Evolutionary conservation across 2,113 vertebrate species (phyloP).

Genomic region (Chloebia gouldiae): DNA sequence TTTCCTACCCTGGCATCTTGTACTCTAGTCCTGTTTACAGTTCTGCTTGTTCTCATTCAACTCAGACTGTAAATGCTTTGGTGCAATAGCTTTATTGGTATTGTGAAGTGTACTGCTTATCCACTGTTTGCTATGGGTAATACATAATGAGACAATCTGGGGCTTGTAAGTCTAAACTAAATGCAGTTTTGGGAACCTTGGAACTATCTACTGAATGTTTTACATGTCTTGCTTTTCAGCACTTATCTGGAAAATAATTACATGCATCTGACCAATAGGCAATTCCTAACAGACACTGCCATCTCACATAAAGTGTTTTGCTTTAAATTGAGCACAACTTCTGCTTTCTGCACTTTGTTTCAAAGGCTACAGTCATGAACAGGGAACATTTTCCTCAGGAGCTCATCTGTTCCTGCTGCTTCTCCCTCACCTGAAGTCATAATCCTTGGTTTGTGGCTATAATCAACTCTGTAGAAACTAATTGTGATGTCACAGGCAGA

Average conservation of each 20-base stretch:
- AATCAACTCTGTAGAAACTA: conserved; percentile 73
- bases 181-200: neutral
- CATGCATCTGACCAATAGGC: neutral
- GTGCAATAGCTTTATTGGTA: neutral
- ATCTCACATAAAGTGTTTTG: neutral
- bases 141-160: neutral
- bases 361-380: conserved; percentile 24
- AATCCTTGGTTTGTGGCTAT: conserved; percentile 63
- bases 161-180: conserved; percentile 11
- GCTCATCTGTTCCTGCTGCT: conserved; percentile 60
- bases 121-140: neutral
- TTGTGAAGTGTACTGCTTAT: neutral
- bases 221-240: neutral
- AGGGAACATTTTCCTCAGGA: conserved; percentile 19
- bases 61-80: neutral
- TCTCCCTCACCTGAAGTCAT: conserved; percentile 69
- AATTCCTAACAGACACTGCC: neutral
- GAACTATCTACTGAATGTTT: conserved; percentile 35
- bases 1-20: neutral
- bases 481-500: conserved; percentile 71
- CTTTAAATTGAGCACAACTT: neutral
- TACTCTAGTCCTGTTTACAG: neutral
- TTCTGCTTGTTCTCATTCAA: neutral
- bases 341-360: conserved; percentile 8
- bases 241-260: conserved; percentile 45